Base-by-base conservation (phyloP, 2,888 invertebrate species). In the Acronicta psi region DNA sequence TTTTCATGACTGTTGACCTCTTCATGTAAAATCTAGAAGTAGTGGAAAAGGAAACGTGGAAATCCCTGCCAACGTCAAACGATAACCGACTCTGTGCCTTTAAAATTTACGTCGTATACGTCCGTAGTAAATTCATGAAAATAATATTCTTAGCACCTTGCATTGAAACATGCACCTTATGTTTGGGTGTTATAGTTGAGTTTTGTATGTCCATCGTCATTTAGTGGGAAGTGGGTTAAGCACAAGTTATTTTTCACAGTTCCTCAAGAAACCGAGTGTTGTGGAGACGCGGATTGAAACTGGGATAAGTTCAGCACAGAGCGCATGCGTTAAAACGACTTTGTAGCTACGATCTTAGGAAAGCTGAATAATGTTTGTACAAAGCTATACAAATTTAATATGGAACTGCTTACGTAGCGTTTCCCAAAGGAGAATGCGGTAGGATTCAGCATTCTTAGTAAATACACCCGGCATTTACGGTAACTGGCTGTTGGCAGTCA, bases 171-270 rank as follows among this genome's bases (percentile, higher is more conserved):
- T 56, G n/a, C 14, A 38, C 51, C 47, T 18, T 65, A n/a, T 37
- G 0, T 0, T 8, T 2, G 18, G 0, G 9, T 2, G 0, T 23
- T 65, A 73, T 18, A 54, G 51, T 64, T 47, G 20, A 45, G 31
- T 46, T 52, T 58, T 13, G 23, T 11, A 13, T 36, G 20, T 18
- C 6, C 14, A 23, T 7, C 10, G 11, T 20, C 36, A 29, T 60
- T 40, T 55, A 56, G 49, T 61, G 62, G 62, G 62, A 83, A 81
- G 73, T 83, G 75, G 83, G 84, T 81, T 80, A 83, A 79, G 78
- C 69, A 70, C 59, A 76, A 78, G 79, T 77, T 77, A 79, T 79
- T 82, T 81, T 79, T 79, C 77, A 69, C 71, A 65, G 73, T 73
- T 75, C 56, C 57, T 59, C 55, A 64, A 53, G 59, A 59, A 71